Evolutionary conservation across 2,113 vertebrate species (phyloP), one percentile per base, ranked within the genome.

Genomic region (Dicaeum eximium): DNA sequence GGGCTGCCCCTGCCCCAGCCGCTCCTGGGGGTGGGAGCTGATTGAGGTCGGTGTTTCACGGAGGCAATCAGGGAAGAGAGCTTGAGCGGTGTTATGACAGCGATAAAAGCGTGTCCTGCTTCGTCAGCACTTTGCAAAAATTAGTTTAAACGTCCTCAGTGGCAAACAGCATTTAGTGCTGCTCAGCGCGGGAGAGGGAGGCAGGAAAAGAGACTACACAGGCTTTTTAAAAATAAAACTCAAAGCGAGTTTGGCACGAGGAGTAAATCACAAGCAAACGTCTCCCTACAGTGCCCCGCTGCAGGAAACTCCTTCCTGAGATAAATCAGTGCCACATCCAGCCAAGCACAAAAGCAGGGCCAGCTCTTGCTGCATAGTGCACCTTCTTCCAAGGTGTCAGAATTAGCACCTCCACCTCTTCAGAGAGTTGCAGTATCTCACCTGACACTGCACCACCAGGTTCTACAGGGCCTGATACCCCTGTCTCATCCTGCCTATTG

Each of bases 51-150:
- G 84, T 58, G 82, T 71, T 94, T 77, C 56, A 64, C 93, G 86
- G 95, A 91, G 1, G 1, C 82, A 81, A 48, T 78, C 86, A 94
- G 61, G 87, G 94, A 44, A 65, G 86, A 24, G 61, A 91, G 77
- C 72, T 65, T 38, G 77, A 69, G 92, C 60, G 4, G 58, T 61
- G 94, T 89, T 94, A 72, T 62, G 87, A 51, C 80, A 85, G 96
- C 80, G 85, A 61, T 92, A 85, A 88, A 95, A 96, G 92, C 2
- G 27, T 21, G 77, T 54, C 48, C 87, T 90, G 95, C 95, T 88
- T 94, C 67, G 42, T 97, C 97, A 97, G 97, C 93, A 45, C 73
- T 95, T 95, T 27, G 23, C 69, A 91, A 83, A 95, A 96, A 93
- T 87, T 92, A 92, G 86, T 64, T 92, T 88, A 72, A 95, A 87